phyloP scores from a whole-genome alignment of 2,797 vertebrate species.

The Cynodonichthys magdalenae region DNA sequence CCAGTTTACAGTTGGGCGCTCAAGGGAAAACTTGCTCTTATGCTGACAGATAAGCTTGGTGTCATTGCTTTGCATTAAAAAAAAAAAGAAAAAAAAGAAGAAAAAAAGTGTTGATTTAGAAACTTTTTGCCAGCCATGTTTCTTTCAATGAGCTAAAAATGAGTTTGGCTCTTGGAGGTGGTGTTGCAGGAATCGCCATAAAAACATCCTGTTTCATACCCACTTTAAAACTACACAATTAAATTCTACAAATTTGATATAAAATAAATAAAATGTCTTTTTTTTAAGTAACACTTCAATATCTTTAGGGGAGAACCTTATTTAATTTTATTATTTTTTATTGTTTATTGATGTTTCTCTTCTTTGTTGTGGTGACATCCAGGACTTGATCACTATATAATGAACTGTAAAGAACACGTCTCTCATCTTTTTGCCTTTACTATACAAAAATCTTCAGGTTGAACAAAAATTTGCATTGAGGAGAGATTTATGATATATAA shows the following conservation, averaged over 20 bases:
- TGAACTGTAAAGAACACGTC: constrained; percentile 77
- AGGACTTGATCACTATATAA: constrained; percentile 87
- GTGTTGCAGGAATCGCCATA: constrained; percentile 92
- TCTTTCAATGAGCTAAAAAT: constrained; percentile 84
- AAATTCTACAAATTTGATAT: constrained; percentile 73
- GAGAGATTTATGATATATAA: constrained; percentile 93
- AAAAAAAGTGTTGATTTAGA: constrained; percentile 47
- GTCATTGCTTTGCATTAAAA: constrained; percentile 82
- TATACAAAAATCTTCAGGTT: constrained; percentile 97
- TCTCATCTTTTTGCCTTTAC: constrained; percentile 94
- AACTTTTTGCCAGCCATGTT: constrained; percentile 86
- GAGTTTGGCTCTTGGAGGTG: constrained; percentile 81
- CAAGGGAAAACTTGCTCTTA: constrained; percentile 95
- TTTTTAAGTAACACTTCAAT: constrained; percentile 83
- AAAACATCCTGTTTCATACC: constrained; percentile 87
- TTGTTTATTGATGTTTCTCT: constrained; percentile 76
- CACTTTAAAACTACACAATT: constrained; percentile 86
- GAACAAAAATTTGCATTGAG: constrained; percentile 89
- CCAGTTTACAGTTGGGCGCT: constrained; percentile 97
- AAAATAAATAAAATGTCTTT: constrained; percentile 82
- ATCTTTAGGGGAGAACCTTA: constrained; percentile 91
- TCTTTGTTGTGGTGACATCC: constrained; percentile 88
- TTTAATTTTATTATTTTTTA: constrained; percentile 80
- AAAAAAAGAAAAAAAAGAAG: constrained; percentile 25
- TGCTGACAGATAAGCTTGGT: constrained; percentile 84